phyloP scores from a whole-genome alignment of 2,888 invertebrate genomes.

The Lamellibrachia columna region DNA sequence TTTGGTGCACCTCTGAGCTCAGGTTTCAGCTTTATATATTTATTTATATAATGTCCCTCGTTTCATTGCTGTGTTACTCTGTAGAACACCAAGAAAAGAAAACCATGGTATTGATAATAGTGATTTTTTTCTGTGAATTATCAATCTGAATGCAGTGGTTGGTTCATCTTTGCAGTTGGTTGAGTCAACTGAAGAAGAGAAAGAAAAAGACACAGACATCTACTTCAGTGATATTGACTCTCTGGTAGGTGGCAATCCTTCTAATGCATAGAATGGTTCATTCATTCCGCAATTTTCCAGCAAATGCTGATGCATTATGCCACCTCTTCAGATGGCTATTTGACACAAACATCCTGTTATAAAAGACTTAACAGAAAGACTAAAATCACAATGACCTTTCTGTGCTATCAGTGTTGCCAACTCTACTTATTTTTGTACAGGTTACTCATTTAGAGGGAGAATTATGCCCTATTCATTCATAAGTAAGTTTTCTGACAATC shows the following conservation, averaged over 20 bases:
- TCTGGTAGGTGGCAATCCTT: not conserved
- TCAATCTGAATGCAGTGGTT: not conserved
- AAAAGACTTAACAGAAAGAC: not conserved
- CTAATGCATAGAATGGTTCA: not conserved
- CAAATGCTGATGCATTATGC: not conserved
- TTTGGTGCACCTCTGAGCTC: too few species aligned
- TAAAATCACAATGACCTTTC: not conserved
- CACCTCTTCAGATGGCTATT: not conserved
- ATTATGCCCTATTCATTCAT: too few species aligned
- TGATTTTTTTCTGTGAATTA: not conserved
- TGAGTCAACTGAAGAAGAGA: conserved; percentile 18
- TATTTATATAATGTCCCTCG: too few species aligned
- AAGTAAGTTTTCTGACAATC: too few species aligned
- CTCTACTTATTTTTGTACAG: not conserved
- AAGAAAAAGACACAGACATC: not conserved
- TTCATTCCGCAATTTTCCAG: not conserved
- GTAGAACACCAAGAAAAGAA: too few species aligned
- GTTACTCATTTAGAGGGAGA: too few species aligned
- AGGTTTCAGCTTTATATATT: too few species aligned
- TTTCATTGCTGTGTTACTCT: too few species aligned
- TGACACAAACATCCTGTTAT: not conserved
- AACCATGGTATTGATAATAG: too few species aligned
- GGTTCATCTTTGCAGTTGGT: conserved; percentile 30
- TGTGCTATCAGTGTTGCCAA: not conserved
- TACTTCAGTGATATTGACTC: not conserved